Evolutionary conservation across 2,888 invertebrate species (phyloP).

Genomic region (Ornithoptera priamus): DNA sequence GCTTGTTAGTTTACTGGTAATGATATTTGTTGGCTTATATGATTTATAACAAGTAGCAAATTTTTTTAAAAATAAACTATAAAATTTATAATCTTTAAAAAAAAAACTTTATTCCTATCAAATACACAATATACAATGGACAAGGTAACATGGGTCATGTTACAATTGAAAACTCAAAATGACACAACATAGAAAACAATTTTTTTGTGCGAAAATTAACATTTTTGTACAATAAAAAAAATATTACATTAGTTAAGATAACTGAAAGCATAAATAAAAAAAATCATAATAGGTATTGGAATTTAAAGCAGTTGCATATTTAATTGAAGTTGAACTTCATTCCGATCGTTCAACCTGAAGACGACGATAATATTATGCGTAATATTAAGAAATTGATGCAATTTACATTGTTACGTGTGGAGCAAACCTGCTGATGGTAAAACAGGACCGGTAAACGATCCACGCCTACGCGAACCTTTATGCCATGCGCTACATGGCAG

Average conservation of each 20-base stretch:
- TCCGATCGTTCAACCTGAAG: conserved; percentile 9
- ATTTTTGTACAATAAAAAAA: neutral
- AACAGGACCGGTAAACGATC: conserved; percentile 22
- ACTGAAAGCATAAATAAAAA: neutral
- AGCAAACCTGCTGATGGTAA: conserved; percentile 22
- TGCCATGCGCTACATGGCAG: conserved; percentile 15
- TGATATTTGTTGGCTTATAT: no score
- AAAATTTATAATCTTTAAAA: no score
- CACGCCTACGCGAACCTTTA: conserved; percentile 21
- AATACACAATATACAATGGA: no score
- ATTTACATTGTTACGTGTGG: conserved; percentile 25
- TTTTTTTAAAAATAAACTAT: no score
- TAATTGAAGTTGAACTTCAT: neutral
- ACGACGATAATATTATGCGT: conserved; percentile 19
- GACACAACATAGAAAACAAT: neutral
- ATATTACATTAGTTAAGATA: neutral
- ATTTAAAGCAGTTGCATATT: neutral
- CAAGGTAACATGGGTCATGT: no score
- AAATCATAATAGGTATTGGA: neutral
- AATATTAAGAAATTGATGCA: conserved; percentile 27
- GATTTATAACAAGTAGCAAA: no score
- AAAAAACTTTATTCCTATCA: no score
- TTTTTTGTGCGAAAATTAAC: neutral
- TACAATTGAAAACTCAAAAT: no score
- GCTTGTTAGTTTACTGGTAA: no score